Percentiles rank a stretch among this genome's conserved stretches.
These are phyloP conservation scores for Cygnus atratus DNA, from an alignment of 2,113 vertebrate species.

Conservation along the genomic window DNA sequence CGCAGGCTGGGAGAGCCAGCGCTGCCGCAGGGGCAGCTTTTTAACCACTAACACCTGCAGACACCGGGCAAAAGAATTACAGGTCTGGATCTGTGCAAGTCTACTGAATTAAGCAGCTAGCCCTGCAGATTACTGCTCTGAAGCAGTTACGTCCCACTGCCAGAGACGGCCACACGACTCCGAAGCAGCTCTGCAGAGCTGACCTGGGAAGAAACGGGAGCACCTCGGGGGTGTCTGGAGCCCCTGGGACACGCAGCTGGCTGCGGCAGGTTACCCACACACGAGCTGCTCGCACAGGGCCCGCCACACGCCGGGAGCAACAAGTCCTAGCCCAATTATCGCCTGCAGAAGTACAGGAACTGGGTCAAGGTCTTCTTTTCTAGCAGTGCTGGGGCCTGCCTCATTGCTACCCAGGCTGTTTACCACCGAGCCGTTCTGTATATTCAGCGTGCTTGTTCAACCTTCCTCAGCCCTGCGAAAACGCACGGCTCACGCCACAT, in stretches of 20 bases:
- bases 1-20: neutral
- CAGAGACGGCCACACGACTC: neutral
- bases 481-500: neutral
- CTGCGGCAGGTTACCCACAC: neutral
- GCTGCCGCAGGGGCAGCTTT: neutral
- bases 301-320: neutral
- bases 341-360: neutral
- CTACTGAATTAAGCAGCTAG: neutral
- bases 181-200: neutral
- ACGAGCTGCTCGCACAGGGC: rapidly evolving
- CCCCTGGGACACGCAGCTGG: rapidly evolving
- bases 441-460: neutral
- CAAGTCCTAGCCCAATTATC: neutral
- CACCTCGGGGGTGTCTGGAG: neutral
- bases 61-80: neutral
- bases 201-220: neutral
- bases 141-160: neutral
- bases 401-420: neutral
- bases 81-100: neutral
- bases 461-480: neutral
- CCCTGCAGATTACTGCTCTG: neutral
- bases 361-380: neutral
- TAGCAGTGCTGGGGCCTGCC: neutral
- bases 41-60: neutral
- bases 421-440: neutral